Base-by-base conservation (phyloP, 2,797 vertebrate species). In the Euthynnus affinis region DNA sequence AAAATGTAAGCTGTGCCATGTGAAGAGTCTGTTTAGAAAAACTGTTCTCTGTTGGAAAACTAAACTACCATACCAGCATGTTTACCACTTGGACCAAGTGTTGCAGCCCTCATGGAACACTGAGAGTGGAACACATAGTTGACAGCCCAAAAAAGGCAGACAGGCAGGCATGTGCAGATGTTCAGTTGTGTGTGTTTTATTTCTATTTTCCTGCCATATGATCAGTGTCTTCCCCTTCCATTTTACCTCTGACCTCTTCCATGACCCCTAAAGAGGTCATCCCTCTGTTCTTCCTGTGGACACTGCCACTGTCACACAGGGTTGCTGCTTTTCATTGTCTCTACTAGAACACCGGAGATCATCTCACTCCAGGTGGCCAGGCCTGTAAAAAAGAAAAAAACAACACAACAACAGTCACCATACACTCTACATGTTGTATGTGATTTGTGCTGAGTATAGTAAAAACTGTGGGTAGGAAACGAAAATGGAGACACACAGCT, bases 321-420 rank as follows among this genome's bases (percentile, higher is more conserved):
- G 77, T 84, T 57, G 48, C 75, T 55, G 78, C 74, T 71, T 81
- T 56, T 80, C 22, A 91, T 93, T 90, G 90, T 92, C 76, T 82
- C 22, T 1, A 15, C 27, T n/a, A 49, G 71, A 53, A 68, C 73
- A 74, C 67, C 22, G 34, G 84, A 80, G 80, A 75, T 77, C 79
- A 44, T 69, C 46, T 74, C 55, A 4, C 52, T 79, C 76, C 84
- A 90, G 89, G 85, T 90, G 89, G 81, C 75, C 51, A 20, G 62
- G 42, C 48, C 58, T 34, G 56, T 15, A 25, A n/a, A 51, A 75
- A 44, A 59, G 57, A 46, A 61, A 55, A 55, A 52, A 37, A 37
- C 9, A 37, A 15, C 55, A 3, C 27, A 29, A 3, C n/a, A n/a
- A 53, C 52, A 32, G 55, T 42, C 62, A 22, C 51, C 52, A 25